Evolutionary conservation across 2,113 vertebrate genomes (phyloP).

Genomic region (Rhineura floridana): DNA sequence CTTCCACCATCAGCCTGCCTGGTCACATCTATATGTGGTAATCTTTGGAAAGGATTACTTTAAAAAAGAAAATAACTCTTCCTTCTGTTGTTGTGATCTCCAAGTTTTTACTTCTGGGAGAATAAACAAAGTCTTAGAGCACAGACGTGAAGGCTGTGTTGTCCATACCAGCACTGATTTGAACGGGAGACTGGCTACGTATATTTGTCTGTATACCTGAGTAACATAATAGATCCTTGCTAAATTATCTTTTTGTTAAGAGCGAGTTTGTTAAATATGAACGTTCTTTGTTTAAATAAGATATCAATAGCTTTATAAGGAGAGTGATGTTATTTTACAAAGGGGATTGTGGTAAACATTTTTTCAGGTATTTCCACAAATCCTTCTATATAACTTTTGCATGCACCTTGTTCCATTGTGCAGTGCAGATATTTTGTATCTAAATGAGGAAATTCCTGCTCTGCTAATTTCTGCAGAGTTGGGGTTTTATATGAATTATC

Average conservation of each 20-base stretch:
- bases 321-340: constrained; percentile 8
- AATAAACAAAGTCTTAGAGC: background rate
- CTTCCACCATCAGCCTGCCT: too few relatives aligned
- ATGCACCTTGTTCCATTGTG: constrained; percentile 14
- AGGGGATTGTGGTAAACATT: background rate
- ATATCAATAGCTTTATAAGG: background rate
- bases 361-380: constrained; percentile 8
- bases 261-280: background rate
- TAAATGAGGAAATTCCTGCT: background rate
- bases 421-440: background rate
- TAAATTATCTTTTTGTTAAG: background rate
- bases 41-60: constrained; percentile 4
- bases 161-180: accelerated
- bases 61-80: background rate
- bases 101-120: background rate
- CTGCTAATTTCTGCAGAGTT: background rate
- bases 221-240: background rate
- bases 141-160: background rate
- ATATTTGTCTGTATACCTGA: background rate
- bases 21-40: constrained; percentile 3
- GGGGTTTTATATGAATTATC: background rate
- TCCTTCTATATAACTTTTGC: background rate
- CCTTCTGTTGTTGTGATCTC: background rate
- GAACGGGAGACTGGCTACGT: background rate
- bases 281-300: background rate